Conservation (phyloP, 2,113 vertebrate genomes). For the Naja naja region DNA sequence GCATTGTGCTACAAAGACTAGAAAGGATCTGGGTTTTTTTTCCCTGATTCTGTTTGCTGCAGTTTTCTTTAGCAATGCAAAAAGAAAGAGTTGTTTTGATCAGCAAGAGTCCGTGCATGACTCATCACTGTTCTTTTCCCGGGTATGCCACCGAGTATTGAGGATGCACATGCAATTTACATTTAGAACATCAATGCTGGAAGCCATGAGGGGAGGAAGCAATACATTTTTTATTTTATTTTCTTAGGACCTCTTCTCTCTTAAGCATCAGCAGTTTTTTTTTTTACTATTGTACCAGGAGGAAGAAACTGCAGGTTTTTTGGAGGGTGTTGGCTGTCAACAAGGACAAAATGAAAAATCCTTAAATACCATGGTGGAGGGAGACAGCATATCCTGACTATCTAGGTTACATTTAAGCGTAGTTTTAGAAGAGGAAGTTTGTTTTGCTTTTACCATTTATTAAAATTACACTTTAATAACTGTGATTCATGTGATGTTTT, state of each 20-base stretch:
- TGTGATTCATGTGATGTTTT: neutral
- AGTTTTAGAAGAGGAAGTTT: neutral
- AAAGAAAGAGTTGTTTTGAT: neutral
- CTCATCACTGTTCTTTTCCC: neutral
- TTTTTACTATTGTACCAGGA: neutral
- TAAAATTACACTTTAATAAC: neutral
- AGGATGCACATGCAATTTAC: neutral
- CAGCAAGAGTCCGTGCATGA: neutral
- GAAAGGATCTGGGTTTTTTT: neutral
- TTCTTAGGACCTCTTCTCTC: neutral
- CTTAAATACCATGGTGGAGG: neutral
- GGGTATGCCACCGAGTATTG: neutral
- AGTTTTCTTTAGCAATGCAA: neutral
- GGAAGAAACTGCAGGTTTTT: neutral
- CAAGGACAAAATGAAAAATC: neutral
- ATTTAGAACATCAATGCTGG: neutral
- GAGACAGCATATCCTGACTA: neutral
- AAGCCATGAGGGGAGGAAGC: neutral
- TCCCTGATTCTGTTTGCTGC: neutral
- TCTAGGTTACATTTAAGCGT: neutral
- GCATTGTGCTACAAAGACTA: neutral
- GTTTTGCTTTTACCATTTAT: neutral
- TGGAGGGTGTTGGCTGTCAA: neutral
- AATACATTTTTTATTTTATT: neutral
- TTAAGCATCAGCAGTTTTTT: neutral